phyloP scores from a whole-genome alignment of 2,113 vertebrate genomes.

The Rhipidura dahli region DNA sequence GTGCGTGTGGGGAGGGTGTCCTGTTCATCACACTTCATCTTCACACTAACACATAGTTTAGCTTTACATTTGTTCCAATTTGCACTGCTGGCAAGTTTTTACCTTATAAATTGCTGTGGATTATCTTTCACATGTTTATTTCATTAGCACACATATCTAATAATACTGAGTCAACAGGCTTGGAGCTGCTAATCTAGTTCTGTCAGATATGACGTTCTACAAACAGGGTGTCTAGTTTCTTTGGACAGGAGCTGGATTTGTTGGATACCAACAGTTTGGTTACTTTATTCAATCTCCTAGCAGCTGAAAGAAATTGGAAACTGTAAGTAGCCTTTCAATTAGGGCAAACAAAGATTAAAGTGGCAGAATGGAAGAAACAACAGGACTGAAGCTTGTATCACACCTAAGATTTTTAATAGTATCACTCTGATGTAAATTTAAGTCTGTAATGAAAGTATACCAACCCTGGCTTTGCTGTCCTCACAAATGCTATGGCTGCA shows the following conservation, averaged over 20 bases:
- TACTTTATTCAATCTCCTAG: conserved; percentile 35
- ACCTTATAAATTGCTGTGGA: not conserved
- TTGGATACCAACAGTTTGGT: not conserved
- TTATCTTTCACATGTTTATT: conserved; percentile 27
- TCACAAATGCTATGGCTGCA: not conserved
- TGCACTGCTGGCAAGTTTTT: not conserved
- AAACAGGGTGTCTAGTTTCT: conserved; percentile 57
- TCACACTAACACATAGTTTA: not conserved
- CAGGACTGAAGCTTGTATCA: not conserved
- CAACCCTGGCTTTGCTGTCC: not conserved
- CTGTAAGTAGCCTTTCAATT: conserved; percentile 43
- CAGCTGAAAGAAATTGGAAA: conserved; percentile 52
- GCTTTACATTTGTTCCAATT: not conserved
- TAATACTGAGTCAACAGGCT: conserved; percentile 39
- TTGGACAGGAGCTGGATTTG: conserved; percentile 15
- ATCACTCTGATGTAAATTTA: not conserved
- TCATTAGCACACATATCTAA: not conserved
- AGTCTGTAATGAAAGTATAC: not conserved
- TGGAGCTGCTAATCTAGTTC: conserved; percentile 1
- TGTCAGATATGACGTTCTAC: conserved; percentile 53
- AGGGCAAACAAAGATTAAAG: conserved; percentile 14
- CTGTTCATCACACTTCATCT: not conserved
- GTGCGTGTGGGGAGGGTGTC: not conserved
- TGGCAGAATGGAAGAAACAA: not conserved
- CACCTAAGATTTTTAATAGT: not conserved